Evolutionary conservation across 2,888 invertebrate species (phyloP), one percentile per base, ranked within the genome.

Genomic region (Scrobipalpa atriplicella): DNA sequence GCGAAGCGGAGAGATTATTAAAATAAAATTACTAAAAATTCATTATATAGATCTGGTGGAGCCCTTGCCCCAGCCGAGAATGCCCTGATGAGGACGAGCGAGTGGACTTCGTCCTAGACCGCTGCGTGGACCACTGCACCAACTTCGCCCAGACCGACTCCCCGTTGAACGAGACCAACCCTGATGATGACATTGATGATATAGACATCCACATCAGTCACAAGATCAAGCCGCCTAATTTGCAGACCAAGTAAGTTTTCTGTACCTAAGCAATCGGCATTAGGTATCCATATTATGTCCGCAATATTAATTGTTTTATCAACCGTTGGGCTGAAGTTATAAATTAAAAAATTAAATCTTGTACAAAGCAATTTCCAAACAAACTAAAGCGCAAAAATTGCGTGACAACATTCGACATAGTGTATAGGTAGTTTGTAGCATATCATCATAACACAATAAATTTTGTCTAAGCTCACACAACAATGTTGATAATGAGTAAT

Each of bases 1-100:
- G n/a, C n/a, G n/a, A n/a, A n/a, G n/a, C n/a, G n/a, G n/a, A n/a
- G n/a, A n/a, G n/a, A n/a, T n/a, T n/a, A n/a, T n/a, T n/a, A n/a
- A n/a, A n/a, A n/a, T n/a, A n/a, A n/a, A n/a, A n/a, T n/a, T n/a
- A n/a, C n/a, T n/a, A n/a, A n/a, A n/a, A n/a, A n/a, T n/a, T n/a
- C n/a, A n/a, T n/a, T n/a, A n/a, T n/a, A n/a, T 78, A 95, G 95
- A 95, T 96, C 43, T 96, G 96, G 96, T 96, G 96, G 96, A 96
- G 96, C 78, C 96, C 96, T 0, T 96, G 96, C 77, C 95, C 96
- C 0, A 96, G 96, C 75, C 92, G 96, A 70, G 96, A 96, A 85
- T 96, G 96, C 80, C 96, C 96, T 0, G 95, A 95, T 74, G 95
- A 95, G 71, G 95, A 95, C 71, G 95, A 95, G 74, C 95, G 95